These are phyloP conservation scores for Gallinago media DNA, from an alignment of 2,113 vertebrate species.

Conservation along the genomic window DNA sequence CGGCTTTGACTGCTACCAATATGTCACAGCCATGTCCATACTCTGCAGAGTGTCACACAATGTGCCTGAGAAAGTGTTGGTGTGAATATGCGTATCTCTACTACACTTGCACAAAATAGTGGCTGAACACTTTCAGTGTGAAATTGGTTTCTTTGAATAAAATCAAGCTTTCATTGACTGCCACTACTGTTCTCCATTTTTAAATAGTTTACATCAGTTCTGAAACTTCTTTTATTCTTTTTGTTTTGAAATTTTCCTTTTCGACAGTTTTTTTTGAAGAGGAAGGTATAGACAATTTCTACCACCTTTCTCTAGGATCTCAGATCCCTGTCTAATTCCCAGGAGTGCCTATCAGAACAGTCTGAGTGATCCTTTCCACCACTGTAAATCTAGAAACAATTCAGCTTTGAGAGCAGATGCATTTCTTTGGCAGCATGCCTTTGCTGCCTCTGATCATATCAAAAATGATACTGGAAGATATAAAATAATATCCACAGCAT, in stretches of 20 bases:
- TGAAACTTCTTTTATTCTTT: not conserved
- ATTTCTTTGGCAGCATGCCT: not conserved
- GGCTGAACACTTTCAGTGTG: not conserved
- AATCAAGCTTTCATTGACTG: not conserved
- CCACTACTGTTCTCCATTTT: not conserved
- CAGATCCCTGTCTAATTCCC: not conserved
- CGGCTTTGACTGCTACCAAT: rapidly evolving
- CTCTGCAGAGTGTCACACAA: not conserved
- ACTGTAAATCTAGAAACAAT: not conserved
- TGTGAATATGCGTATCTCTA: rapidly evolving
- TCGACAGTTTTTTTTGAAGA: not conserved
- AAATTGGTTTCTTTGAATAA: not conserved
- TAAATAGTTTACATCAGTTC: not conserved
- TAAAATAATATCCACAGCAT: not conserved
- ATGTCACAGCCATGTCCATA: not conserved
- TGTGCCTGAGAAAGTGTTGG: rapidly evolving
- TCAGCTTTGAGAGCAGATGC: not conserved
- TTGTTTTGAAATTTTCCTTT: not conserved
- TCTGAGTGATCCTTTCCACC: not conserved
- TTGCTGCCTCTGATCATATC: not conserved
- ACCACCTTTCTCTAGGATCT: not conserved
- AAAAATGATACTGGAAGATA: rapidly evolving
- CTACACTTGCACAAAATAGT: not conserved
- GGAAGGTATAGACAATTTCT: not conserved
- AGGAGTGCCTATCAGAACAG: not conserved